Evolutionary conservation across 2,797 vertebrate species (phyloP), one percentile per base, ranked within the genome.

Genomic region (Acanthurus tractus): DNA sequence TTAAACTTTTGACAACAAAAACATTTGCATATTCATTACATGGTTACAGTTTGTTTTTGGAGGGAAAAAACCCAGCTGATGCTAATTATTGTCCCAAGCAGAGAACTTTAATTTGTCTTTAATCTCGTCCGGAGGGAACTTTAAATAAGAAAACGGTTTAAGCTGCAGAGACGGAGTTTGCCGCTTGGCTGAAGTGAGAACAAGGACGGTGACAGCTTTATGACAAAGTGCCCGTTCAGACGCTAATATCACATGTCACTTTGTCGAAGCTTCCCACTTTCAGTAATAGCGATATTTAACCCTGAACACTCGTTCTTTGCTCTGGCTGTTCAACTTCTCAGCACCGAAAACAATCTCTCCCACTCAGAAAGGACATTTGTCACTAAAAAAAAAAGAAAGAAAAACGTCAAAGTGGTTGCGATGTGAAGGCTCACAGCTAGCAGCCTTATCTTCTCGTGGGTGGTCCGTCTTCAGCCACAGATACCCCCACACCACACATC

Each of bases 191-290:
- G 25, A 29, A 29, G 25, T 29, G 25, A 29, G 25, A 29, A 29
- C 25, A 29, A 29, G 3, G 25, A 29, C 25, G 25, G 25, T 29
- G 25, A 29, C 25, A 29, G 25, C 25, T 29, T 54, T 4, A 25
- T 29, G 49, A 8, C 29, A 12, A 8, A 29, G 13, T 36, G 45
- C 49, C 44, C 13, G 3, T 44, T 69, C 22, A 22, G 25, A 36
- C 5, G 45, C 55, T 18, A 6, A 57, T 38, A 34, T 53, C 63
- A 20, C 20, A 58, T 49, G 29, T 40, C 34, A 15, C 42, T 61
- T 29, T 38, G 48, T 20, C 48, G 46, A 71, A 57, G 48, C 55
- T 22, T 76, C 36, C 17, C 74, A 63, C 34, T 49, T 61, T 55
- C 11, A 18, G 5, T 55, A 6, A 18, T 17, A 15, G 11, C 12